Evolutionary conservation across 2,797 vertebrate species (phyloP).

Genomic region (Crenichthys baileyi): DNA sequence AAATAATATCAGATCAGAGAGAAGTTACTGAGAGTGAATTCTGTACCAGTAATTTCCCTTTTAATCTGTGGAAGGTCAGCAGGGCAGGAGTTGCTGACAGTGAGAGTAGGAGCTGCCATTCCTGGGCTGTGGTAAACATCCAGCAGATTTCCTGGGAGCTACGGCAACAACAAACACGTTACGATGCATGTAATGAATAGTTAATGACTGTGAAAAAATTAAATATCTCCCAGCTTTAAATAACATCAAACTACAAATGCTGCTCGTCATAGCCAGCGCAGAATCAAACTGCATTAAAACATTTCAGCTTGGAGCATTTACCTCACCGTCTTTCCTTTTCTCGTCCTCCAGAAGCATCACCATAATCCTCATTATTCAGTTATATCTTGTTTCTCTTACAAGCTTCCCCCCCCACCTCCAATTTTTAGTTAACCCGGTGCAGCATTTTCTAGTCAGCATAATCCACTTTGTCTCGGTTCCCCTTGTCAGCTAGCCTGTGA

Average conservation of each 20-base stretch:
- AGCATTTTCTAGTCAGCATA: constrained; percentile 30
- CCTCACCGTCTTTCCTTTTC: constrained; percentile 72
- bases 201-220: not conserved
- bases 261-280: not conserved
- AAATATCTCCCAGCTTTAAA: not conserved
- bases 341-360: constrained; percentile 74
- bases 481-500: constrained; percentile 39
- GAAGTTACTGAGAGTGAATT: not conserved
- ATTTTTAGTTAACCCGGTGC: constrained; percentile 13
- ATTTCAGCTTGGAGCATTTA: constrained; percentile 49
- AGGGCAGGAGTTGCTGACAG: constrained; percentile 93
- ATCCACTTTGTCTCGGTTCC: constrained; percentile 40
- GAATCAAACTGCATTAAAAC: constrained; percentile 1
- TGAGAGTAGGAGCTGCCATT: constrained; percentile 82
- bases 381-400: not conserved
- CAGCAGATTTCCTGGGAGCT: constrained; percentile 90
- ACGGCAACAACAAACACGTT: constrained; percentile 24
- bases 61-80: constrained; percentile 92
- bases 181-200: not conserved
- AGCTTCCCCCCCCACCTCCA: constrained; percentile 3
- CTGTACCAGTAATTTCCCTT: constrained; percentile 81
- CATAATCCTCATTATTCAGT: constrained; percentile 74
- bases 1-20: not conserved
- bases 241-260: not conserved
- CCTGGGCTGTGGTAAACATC: constrained; percentile 87